These are phyloP conservation scores for Eulithis prunata DNA, from an alignment of 2,888 invertebrate species.

Conservation along the genomic window DNA sequence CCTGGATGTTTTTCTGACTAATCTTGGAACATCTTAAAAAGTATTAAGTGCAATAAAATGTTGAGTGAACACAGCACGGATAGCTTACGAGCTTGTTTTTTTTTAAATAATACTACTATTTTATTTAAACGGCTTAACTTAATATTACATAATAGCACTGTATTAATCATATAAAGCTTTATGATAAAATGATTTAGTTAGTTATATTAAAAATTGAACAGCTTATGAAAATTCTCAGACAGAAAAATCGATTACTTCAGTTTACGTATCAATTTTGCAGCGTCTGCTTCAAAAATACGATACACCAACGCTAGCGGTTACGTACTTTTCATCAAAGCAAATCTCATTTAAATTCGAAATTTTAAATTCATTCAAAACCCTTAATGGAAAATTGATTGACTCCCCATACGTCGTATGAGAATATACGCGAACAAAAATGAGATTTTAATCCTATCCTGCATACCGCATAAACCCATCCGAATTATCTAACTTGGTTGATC, in stretches of 20 bases:
- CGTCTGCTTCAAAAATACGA: constrained; percentile 2
- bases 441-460: constrained; percentile 56
- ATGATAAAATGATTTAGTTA: no score
- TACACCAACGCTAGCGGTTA: not conserved
- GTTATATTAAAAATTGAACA: no score
- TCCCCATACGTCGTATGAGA: constrained; percentile 12
- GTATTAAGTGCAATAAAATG: no score
- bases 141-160: no score
- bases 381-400: constrained; percentile 23
- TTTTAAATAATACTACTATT: no score
- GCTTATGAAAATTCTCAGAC: not conserved
- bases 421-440: constrained; percentile 52
- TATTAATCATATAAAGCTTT: no score
- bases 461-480: constrained; percentile 70
- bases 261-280: not conserved
- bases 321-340: constrained; percentile 5
- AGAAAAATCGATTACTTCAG: not conserved
- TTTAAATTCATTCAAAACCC: constrained; percentile 17
- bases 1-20: no score
- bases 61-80: no score
- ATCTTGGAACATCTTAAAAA: no score
- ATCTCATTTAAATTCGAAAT: constrained; percentile 14
- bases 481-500: constrained; percentile 77
- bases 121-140: no score
- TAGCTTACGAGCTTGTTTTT: no score